These are phyloP conservation scores for Sinocyclocheilus anshuiensis DNA, from an alignment of 2,113 vertebrate genomes.

Conservation along the genomic window DNA sequence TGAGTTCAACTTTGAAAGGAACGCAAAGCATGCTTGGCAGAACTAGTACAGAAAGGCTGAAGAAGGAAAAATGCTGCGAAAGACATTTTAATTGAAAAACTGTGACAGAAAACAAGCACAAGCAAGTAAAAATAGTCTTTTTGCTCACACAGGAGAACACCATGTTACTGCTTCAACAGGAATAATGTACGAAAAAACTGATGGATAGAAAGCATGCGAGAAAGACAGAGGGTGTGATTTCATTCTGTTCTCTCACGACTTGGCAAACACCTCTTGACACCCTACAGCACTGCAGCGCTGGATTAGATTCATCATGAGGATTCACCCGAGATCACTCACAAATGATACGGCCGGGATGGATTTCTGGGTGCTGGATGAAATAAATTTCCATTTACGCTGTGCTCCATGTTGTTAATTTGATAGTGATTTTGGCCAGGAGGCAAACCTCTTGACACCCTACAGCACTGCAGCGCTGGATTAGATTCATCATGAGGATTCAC, in stretches of 20 bases:
- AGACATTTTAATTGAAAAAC: neutral
- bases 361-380: constrained; percentile 6
- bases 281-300: neutral
- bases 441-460: too few species aligned
- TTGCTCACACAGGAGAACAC: neutral
- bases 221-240: neutral
- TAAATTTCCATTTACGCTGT: neutral
- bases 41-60: too few species aligned
- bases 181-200: neutral
- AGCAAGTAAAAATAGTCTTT: constrained; percentile 6
- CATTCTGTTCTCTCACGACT: neutral
- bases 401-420: neutral
- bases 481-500: constrained; percentile 8
- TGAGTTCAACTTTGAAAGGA: neutral
- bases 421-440: too few species aligned
- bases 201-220: neutral
- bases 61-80: neutral
- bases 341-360: neutral
- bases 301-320: neutral
- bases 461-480: neutral
- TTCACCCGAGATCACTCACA: neutral
- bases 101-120: neutral
- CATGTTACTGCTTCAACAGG: neutral
- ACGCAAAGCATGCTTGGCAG: neutral
- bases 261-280: neutral